Conservation (phyloP, 2,113 vertebrate species). For the Pomatostomus ruficeps region DNA sequence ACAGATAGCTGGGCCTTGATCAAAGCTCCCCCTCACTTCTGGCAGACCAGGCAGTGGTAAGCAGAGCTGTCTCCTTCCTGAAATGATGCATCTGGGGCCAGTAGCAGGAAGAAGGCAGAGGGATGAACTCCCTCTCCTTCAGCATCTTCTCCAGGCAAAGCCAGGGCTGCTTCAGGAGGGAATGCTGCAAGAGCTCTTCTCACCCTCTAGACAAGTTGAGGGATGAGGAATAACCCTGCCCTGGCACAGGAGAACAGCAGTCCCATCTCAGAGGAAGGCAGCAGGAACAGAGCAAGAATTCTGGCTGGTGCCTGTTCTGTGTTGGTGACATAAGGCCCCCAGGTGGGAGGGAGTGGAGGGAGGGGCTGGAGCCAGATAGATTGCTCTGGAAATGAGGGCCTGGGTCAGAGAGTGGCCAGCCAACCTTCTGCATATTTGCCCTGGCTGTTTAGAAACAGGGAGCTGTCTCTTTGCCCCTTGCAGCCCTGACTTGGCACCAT, state of each 20-base stretch:
- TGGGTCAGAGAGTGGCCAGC: neutral
- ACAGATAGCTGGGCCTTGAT: neutral
- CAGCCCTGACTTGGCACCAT: neutral
- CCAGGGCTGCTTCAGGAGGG: neutral
- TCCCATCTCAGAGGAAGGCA: neutral
- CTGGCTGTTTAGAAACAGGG: neutral
- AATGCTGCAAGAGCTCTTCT: neutral
- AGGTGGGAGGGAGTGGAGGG: neutral
- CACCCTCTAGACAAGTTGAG: neutral
- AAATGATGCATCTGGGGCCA: neutral
- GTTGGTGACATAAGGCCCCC: rapidly evolving
- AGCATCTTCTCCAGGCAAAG: neutral
- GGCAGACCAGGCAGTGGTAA: neutral
- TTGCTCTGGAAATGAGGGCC: neutral
- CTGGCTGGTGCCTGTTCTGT: neutral
- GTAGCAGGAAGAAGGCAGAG: neutral
- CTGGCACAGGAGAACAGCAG: neutral
- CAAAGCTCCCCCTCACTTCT: conserved; percentile 7
- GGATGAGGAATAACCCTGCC: neutral
- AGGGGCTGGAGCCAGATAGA: neutral
- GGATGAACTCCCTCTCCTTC: neutral
- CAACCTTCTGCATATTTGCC: neutral
- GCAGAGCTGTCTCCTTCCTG: neutral
- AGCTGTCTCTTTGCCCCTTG: neutral
- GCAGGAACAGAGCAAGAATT: neutral